Conservation (phyloP, 2,888 invertebrate species). For the Ferdinandea cuprea region DNA sequence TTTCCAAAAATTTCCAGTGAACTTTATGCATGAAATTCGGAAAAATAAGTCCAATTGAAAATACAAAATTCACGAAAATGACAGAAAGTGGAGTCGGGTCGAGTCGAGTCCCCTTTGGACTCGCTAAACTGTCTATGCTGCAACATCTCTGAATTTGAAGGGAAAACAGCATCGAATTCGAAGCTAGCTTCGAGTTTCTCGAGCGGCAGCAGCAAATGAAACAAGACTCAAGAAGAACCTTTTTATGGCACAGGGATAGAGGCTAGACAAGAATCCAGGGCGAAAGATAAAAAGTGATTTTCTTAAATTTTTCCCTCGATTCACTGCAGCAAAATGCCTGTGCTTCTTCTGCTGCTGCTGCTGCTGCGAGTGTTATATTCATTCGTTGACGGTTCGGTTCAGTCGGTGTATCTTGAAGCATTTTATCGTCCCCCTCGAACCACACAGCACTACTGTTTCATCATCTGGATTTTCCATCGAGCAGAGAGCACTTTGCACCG, state of each 20-base stretch:
- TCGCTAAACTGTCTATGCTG: background rate
- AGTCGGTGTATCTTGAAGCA: constrained; percentile 65
- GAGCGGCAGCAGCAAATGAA: constrained; percentile 42
- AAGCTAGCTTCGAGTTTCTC: constrained; percentile 49
- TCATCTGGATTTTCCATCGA: constrained; percentile 72
- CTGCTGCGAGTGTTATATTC: constrained; percentile 42
- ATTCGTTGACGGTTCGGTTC: constrained; percentile 35
- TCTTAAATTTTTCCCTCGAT: constrained; percentile 57
- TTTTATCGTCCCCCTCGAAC: constrained; percentile 44
- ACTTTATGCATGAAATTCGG: no score
- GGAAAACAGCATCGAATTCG: constrained; percentile 33
- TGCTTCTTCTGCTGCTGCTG: constrained; percentile 5
- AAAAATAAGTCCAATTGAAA: constrained; percentile 31
- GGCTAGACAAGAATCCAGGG: constrained; percentile 17
- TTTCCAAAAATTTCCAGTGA: constrained; percentile 19
- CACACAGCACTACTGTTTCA: constrained; percentile 62
- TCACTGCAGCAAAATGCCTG: constrained; percentile 11
- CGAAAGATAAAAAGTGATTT: constrained; percentile 56
- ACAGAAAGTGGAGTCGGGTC: no score
- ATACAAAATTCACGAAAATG: constrained; percentile 32
- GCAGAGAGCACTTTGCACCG: constrained; percentile 62
- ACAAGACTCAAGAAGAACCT: constrained; percentile 51
- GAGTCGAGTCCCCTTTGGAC: constrained; percentile 49
- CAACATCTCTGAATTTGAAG: constrained; percentile 24
- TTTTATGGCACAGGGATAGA: constrained; percentile 27